phyloP scores from a whole-genome alignment of 2,797 vertebrate species.

The Acanthornis magna region DNA sequence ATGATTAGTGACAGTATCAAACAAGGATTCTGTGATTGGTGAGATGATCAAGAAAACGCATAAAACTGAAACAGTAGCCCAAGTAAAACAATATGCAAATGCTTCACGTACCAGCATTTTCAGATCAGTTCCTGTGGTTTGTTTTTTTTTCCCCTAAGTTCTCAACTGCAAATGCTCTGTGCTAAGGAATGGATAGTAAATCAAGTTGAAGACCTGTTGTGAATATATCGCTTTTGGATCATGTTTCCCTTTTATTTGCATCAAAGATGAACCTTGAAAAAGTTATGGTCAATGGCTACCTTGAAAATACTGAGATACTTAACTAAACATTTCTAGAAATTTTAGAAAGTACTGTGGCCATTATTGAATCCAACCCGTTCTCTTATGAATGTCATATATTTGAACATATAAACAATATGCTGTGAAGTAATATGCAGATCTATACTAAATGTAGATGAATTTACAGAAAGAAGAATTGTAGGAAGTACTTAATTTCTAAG shows the following conservation, averaged over 20 bases:
- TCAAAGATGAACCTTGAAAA: not conserved
- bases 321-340: not conserved
- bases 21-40: not conserved
- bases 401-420: not conserved
- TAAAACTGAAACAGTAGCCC: not conserved
- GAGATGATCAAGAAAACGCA: not conserved
- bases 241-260: not conserved
- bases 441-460: not conserved
- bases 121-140: not conserved
- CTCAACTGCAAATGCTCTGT: not conserved
- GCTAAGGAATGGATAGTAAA: not conserved
- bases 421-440: not conserved
- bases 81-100: not conserved
- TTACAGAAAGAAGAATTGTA: not conserved
- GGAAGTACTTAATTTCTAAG: not conserved
- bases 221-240: not conserved
- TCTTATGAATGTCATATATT: not conserved
- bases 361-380: not conserved
- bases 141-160: not conserved
- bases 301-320: not conserved
- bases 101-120: not conserved
- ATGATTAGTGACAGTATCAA: not conserved
- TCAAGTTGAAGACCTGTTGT: not conserved
- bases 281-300: not conserved
- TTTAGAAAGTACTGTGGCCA: not conserved